Base-by-base conservation (phyloP, 2,797 vertebrate genomes). In the Anguilla pacifica region DNA sequence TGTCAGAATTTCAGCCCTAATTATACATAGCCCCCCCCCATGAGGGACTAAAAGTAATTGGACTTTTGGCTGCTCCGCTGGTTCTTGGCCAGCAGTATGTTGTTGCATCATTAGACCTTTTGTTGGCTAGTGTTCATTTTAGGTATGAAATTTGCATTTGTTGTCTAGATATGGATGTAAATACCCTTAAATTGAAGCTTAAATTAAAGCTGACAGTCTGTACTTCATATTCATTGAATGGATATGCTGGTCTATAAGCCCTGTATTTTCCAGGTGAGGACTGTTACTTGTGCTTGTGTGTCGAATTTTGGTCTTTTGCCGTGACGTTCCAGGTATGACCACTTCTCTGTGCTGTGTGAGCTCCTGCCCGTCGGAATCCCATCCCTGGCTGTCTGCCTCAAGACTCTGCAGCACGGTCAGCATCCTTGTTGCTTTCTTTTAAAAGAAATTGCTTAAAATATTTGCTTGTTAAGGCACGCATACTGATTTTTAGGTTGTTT, bases 321-420 rank as follows among this genome's bases (percentile, higher is more conserved):
- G 13, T 77, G 2, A 25, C 35, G 31, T 90, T 10, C 0, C 90
- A 96, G 96, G 90, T 96, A 95, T 0, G 95, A 96, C 11, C 96
- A 97, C 93, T 95, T 95, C 89, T 94, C 95, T 0, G 95, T 93
- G 79, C 92, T 97, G 55, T 97, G 96, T 0, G 96, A 97, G 91
- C 94, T 96, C 86, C 92, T 97, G 79, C 96, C 96, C 0, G 94
- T 96, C 0, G 85, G 91, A 31, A 94, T 97, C 85, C 96, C 96
- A 0, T 97, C 96, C 1, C 90, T 97, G 91, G 96, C 95, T 0
- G 64, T 95, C 88, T 96, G 95, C 89, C 92, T 97, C 15, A 31
- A 74, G 61, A 67, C 67, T 72, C 67, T 72, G 28, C 93, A 92
- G 89, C 88, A 96, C 0, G 96, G 96, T 97, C 91, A 95, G 95